Base-by-base conservation (phyloP, 2,888 invertebrate species). In the Cheilosia grossa region DNA sequence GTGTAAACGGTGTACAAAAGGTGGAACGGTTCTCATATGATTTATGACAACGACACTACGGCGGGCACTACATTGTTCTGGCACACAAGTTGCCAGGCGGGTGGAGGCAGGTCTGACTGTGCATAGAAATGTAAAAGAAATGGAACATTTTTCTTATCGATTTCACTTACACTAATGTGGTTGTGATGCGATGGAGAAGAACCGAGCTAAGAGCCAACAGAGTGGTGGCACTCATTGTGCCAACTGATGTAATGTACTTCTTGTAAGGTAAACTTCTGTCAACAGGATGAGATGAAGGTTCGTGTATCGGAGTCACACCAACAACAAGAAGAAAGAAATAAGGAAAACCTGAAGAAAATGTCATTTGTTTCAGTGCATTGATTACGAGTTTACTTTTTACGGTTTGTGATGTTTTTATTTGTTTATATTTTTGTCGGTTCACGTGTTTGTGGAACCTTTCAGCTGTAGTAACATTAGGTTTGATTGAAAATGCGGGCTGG, bases 301-400 rank as follows among this genome's bases (percentile, higher is more conserved):
- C 30, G 42, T 24, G 15, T n/a, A 15, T 21, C 1, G 51, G 24
- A 24, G 51, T 21, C 15, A 44, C 17, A 44, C 4, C 44, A n/a
- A n/a, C 15, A 44, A 44, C 17, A 17, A 9, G 2, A 44, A 4
- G 2, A 17, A 13, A 15, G 30, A 7, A 5, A 30, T 30, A 5
- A 3, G 33, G 10, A 33, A 37, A 9, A 30, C 30, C 42, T 24
- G 40, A 37, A 33, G 19, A 40, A 24, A 64, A 64, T 63, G 73
- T 64, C 74, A 83, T 79, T 83, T 83, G 80, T 83, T 79, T 74
- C 80, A 70, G 69, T 75, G 83, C 83, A 83, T 83, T 79, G 79
- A 83, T 80, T 79, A 75, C 80, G 64, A 69, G 73, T 70, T 74
- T 67, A 72, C 77, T 72, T 78, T 66, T 56, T 40, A 66, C n/a